Evolutionary conservation across 2,888 invertebrate genomes (phyloP).

Genomic region (Mythimna loreyi): DNA sequence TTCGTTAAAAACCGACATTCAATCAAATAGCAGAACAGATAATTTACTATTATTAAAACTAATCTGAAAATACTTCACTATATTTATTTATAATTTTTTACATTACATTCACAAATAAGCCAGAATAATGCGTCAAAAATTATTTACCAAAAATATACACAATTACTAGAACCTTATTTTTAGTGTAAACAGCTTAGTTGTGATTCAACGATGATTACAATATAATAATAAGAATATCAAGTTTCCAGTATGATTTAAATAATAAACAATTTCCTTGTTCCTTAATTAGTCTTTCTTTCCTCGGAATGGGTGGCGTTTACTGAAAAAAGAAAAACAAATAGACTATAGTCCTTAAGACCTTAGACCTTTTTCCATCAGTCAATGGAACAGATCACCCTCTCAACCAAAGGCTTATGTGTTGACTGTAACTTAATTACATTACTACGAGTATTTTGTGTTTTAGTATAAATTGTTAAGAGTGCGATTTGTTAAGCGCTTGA

Average conservation of each 20-base stretch:
- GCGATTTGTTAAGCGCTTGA: too few relatives aligned
- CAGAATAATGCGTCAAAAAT: conserved; percentile 10
- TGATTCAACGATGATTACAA: conserved; percentile 26
- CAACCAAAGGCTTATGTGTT: too few relatives aligned
- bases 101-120: conserved; percentile 20
- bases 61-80: conserved; percentile 15
- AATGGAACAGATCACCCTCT: too few relatives aligned
- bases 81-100: conserved; percentile 48
- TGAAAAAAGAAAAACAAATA: conserved; percentile 72
- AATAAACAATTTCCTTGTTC: background rate
- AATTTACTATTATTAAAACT: background rate
- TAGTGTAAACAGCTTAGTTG: conserved; percentile 16
- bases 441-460: too few relatives aligned
- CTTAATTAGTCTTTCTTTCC: conserved; percentile 78
- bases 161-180: conserved; percentile 10
- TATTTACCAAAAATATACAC: conserved; percentile 18
- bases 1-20: too few relatives aligned
- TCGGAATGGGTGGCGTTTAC: conserved; percentile 86
- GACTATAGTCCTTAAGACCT: background rate
- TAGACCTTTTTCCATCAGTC: too few relatives aligned
- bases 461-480: too few relatives aligned
- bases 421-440: too few relatives aligned
- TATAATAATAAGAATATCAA: background rate
- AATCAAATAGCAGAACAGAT: too few relatives aligned
- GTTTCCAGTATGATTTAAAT: background rate